Conservation (phyloP, 2,888 invertebrate genomes). For the Digitonthophagus gazella region DNA sequence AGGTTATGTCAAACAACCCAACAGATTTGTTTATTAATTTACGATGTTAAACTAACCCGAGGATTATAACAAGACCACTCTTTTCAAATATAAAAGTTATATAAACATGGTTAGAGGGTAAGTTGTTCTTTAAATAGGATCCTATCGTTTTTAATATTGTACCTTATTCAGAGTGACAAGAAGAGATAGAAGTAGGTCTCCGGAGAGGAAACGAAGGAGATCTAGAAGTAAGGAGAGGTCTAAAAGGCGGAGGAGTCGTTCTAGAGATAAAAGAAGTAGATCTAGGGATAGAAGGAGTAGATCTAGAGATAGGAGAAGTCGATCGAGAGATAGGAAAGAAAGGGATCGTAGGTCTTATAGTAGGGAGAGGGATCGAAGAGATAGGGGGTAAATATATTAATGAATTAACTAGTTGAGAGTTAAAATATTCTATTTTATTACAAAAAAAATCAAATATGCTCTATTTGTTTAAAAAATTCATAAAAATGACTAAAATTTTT, state of each 20-base stretch:
- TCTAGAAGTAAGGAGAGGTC: constrained; percentile 58
- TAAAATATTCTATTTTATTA: no score
- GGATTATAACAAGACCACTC: no score
- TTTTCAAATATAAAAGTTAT: no score
- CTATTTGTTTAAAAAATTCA: background rate
- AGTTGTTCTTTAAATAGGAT: no score
- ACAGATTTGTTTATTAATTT: no score
- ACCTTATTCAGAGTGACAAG: constrained; percentile 32
- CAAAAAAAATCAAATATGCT: no score
- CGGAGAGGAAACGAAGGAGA: constrained; percentile 54
- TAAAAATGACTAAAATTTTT: no score
- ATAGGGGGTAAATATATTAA: constrained; percentile 30
- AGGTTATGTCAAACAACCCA: no score
- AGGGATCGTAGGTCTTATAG: constrained; percentile 47
- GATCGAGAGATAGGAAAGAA: constrained; percentile 49
- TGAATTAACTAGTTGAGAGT: constrained; percentile 18
- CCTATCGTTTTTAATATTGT: no score
- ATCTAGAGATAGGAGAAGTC: constrained; percentile 45
- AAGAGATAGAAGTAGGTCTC: constrained; percentile 43
- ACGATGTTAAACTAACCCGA: no score
- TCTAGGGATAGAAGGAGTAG: constrained; percentile 47
- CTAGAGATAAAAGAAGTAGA: constrained; percentile 42
- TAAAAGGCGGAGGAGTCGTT: constrained; percentile 40
- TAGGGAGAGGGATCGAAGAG: constrained; percentile 39
- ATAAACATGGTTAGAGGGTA: no score